Evolutionary conservation across 2,888 invertebrate genomes (phyloP).

Genomic region (Cephus pulcher): DNA sequence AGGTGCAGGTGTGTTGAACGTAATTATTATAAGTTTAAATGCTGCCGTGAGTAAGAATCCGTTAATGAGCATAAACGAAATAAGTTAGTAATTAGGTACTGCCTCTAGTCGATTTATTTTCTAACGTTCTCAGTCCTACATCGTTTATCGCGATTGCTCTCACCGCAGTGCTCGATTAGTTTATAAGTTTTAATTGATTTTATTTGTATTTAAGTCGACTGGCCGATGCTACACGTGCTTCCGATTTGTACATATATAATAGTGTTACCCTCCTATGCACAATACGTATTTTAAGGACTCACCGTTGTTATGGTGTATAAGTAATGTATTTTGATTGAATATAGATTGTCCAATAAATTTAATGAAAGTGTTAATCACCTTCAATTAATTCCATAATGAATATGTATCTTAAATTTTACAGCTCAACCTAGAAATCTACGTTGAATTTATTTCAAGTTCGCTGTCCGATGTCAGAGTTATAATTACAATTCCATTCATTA

Average conservation of each 20-base stretch:
- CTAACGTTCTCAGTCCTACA: slow-evolving; percentile 1
- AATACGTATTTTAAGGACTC: slow-evolving; percentile 6
- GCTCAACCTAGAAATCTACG: too few relatives aligned
- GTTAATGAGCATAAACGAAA: background rate
- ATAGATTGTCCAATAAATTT: slow-evolving; percentile 1
- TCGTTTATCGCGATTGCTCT: background rate
- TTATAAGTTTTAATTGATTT: background rate
- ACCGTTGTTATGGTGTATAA: slow-evolving; percentile 2
- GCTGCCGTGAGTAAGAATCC: slow-evolving; percentile 9
- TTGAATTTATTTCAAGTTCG: background rate
- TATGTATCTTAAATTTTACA: background rate
- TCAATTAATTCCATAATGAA: background rate
- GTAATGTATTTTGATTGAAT: slow-evolving; percentile 6
- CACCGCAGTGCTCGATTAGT: background rate
- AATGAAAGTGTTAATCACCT: background rate
- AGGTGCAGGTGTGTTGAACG: background rate
- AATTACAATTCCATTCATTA: background rate
- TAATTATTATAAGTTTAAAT: slow-evolving; percentile 4
- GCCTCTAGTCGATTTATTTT: slow-evolving; percentile 43
- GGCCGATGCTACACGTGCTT: slow-evolving; percentile 2
- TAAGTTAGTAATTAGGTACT: slow-evolving; percentile 32
- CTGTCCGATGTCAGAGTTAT: background rate
- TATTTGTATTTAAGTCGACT: slow-evolving; percentile 1
- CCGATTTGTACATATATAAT: slow-evolving; percentile 2
- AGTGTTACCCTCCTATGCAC: background rate